A percentile compares a stretch with the other conserved stretches of the same genome.
Evolutionary conservation across 2,888 invertebrate genomes (phyloP).

Genomic region (Caenorhabditis imperialis): DNA sequence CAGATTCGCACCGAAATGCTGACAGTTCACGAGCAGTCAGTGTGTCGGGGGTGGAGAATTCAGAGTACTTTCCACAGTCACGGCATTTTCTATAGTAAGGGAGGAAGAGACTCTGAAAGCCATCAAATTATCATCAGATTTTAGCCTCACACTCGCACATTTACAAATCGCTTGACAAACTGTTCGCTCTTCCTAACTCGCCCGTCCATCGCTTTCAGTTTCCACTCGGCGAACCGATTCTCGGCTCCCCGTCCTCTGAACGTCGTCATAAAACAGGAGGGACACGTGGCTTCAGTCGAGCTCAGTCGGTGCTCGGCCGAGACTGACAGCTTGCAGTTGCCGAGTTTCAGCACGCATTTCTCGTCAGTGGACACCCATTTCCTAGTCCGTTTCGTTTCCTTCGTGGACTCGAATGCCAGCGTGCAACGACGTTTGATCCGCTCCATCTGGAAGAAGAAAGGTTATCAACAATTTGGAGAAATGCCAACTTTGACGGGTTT

Average conservation of each 20-base stretch:
- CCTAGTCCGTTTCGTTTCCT: conserved; percentile 14
- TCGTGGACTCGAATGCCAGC: conserved; percentile 8
- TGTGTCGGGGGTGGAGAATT: background rate
- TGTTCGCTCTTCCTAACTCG: too few species aligned
- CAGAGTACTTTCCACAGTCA: conserved; percentile 30
- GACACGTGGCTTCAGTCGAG: conserved; percentile 29
- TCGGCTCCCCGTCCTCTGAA: conserved; percentile 38
- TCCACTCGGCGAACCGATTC: conserved; percentile 25
- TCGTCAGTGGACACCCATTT: conserved; percentile 7
- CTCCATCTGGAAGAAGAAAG: conserved; percentile 21
- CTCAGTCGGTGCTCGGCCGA: conserved; percentile 22
- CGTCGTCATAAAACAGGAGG: conserved; percentile 25
- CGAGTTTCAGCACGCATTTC: conserved; percentile 20
- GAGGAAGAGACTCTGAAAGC: conserved; percentile 36
- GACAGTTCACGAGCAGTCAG: conserved; percentile 14
- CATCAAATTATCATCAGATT: background rate
- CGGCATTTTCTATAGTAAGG: conserved; percentile 43
- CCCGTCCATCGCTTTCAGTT: conserved; percentile 35
- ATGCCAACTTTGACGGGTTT: too few species aligned
- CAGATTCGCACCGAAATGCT: conserved; percentile 9
- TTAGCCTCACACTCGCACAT: conserved; percentile 23
- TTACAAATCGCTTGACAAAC: conserved; percentile 45
- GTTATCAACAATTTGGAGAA: too few species aligned
- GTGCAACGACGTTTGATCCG: conserved; percentile 20
- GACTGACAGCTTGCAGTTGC: conserved; percentile 17